These are phyloP conservation scores for Drosophila lacteicornis DNA, from an alignment of 1,140 invertebrate species.

Conservation along the genomic window DNA sequence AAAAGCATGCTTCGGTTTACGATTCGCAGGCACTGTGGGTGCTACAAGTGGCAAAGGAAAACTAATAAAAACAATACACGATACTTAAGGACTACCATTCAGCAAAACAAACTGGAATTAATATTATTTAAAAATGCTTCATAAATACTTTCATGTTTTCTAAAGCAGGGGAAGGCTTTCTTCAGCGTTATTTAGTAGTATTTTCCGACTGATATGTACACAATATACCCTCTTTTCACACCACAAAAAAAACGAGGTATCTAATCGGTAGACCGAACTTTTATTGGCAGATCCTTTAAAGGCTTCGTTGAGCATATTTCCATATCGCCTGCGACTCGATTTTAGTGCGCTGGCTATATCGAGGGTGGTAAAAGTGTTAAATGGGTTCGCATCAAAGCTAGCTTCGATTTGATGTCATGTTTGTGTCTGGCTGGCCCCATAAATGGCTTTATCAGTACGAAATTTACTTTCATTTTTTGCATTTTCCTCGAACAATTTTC, in stretches of 20 bases:
- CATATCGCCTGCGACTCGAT: constrained; percentile 47
- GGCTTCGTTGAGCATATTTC: constrained; percentile 60
- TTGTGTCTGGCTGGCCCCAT: constrained; percentile 42
- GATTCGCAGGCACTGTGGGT: constrained; percentile 60
- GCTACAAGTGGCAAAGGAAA: constrained; percentile 12
- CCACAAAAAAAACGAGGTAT: not conserved
- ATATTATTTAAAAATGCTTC: not conserved
- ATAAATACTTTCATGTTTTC: not conserved
- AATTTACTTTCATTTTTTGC: constrained; percentile 66
- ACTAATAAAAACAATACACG: not conserved
- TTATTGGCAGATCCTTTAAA: constrained; percentile 67
- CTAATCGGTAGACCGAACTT: constrained; percentile 5
- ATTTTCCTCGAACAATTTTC: constrained; percentile 36
- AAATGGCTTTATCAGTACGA: constrained; percentile 67
- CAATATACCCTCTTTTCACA: not conserved
- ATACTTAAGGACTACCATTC: not conserved
- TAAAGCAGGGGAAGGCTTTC: not conserved
- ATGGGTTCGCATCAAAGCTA: constrained; percentile 63
- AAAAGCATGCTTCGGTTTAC: constrained; percentile 54
- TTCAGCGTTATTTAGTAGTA: not conserved
- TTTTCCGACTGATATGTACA: too few species aligned
- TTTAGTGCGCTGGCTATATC: constrained; percentile 31
- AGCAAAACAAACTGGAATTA: not conserved
- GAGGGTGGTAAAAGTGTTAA: constrained; percentile 70
- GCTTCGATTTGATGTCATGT: constrained; percentile 67